Conservation (phyloP, 2,113 vertebrate species). For the Coptodon rendalli region DNA sequence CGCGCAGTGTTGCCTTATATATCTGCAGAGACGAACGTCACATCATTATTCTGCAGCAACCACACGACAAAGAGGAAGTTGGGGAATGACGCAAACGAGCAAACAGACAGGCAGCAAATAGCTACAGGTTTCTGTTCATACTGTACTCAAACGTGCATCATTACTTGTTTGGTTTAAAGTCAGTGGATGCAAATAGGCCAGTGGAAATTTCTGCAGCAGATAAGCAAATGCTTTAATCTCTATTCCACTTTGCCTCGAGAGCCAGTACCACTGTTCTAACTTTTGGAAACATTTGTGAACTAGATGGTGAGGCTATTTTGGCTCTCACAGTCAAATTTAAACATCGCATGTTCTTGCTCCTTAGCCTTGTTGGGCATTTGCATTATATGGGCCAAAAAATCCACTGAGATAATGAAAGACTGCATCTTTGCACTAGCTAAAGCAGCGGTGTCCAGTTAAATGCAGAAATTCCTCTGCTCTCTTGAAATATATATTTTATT, state of each 20-base stretch:
- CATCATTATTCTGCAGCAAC: conserved; percentile 24
- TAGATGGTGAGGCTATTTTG: background rate
- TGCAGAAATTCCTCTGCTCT: background rate
- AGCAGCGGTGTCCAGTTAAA: background rate
- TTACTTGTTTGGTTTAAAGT: conserved; percentile 8
- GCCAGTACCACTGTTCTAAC: background rate
- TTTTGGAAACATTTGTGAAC: background rate
- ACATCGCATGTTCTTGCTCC: background rate
- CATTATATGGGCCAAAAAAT: background rate
- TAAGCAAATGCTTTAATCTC: conserved; percentile 56
- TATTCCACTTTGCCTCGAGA: background rate
- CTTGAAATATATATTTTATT: background rate
- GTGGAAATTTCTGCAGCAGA: conserved; percentile 55
- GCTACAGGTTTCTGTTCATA: background rate
- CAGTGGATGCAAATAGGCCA: conserved; percentile 65
- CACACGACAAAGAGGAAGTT: conserved; percentile 71
- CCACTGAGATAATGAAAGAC: background rate
- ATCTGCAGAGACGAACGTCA: conserved; percentile 38
- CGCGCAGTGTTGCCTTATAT: conserved; percentile 50
- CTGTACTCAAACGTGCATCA: background rate
- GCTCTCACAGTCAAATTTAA: background rate
- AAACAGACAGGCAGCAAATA: background rate
- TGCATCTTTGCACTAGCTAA: background rate
- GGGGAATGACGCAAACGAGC: conserved; percentile 49
- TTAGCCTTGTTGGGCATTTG: background rate